These are phyloP conservation scores for Lagria hirta DNA, from an alignment of 2,888 invertebrate species.

Conservation along the genomic window DNA sequence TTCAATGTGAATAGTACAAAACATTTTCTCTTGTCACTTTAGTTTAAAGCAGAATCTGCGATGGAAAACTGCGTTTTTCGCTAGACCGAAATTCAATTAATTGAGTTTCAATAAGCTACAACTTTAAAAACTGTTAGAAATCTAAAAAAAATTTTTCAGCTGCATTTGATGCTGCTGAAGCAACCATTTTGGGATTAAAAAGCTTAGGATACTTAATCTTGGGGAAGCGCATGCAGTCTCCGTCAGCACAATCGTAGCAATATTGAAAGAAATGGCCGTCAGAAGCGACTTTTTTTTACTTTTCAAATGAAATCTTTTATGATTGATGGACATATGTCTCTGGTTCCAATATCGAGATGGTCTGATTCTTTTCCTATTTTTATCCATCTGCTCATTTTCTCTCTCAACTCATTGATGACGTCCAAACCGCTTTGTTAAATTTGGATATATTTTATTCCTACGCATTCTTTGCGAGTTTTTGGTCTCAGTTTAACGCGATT, in stretches of 20 bases:
- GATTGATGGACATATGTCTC: conserved; percentile 43
- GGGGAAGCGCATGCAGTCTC: conserved; percentile 27
- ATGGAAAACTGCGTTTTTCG: too few relatives aligned
- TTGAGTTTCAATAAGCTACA: too few relatives aligned
- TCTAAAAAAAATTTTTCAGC: too few relatives aligned
- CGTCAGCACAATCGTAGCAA: conserved; percentile 37
- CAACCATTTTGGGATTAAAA: conserved; percentile 30
- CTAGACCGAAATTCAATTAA: too few relatives aligned
- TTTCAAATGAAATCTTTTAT: conserved; percentile 45
- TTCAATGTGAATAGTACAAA: too few relatives aligned
- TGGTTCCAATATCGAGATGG: conserved; percentile 30
- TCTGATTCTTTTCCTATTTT: conserved; percentile 10
- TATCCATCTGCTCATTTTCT: conserved; percentile 5
- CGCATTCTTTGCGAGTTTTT: conserved; percentile 20
- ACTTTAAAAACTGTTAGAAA: too few relatives aligned
- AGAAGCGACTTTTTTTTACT: conserved; percentile 33
- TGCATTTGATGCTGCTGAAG: too few relatives aligned
- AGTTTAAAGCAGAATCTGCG: too few relatives aligned
- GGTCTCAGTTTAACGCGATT: conserved; percentile 25
- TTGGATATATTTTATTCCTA: conserved; percentile 25
- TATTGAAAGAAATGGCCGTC: conserved; percentile 35
- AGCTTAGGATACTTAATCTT: conserved; percentile 38
- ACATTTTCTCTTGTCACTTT: too few relatives aligned
- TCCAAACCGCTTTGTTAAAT: conserved; percentile 17
- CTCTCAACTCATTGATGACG: conserved; percentile 13